Evolutionary conservation across 2,113 vertebrate genomes (phyloP), one percentile per base, ranked within the genome.

Genomic region (Leucosticte australis): DNA sequence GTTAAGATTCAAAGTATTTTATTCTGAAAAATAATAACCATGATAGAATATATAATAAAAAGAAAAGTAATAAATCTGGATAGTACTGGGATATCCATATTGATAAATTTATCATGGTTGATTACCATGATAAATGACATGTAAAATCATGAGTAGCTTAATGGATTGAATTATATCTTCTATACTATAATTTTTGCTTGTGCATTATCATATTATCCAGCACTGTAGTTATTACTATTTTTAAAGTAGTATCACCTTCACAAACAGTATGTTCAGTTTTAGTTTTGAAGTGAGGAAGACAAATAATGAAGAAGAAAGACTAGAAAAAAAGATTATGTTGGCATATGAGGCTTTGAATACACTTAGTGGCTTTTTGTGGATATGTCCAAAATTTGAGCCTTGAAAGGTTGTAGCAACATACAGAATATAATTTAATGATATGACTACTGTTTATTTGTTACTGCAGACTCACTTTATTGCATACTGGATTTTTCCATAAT

Each of bases 251-350:
- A 57, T 44, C 30, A 15, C 18, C 37, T 50, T 91, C 52, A 59
- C 3, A 70, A 87, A 42, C 8, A 0, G 8, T 35, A n/a, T 5
- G 1, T 24, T 59, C 3, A 14, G 10, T 42, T 75, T 81, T 47
- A 74, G 8, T 63, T 82, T 37, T 37, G 24, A 52, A 59, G 5
- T 33, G 28, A 85, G 33, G 5, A 75, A 85, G 52, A 50, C 16
- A 76, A 27, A 41, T 62, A 56, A 44, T 0, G 3, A 39, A 49
- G 64, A 33, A 10, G 18, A 41, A 49, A 52, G 8, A 21, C 14
- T 21, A 11, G 16, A 20, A 46, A 56, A 23, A 46, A 46, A n/a
- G 26, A 28, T n/a, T 37, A 6, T 2, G 2, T 60, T 39, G 23
- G 11, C 5, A 2, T 27, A 33, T 28, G 5, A 47, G 15, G 9